Evolutionary conservation across 2,797 vertebrate genomes (phyloP).

Genomic region (Pteropus rufus): DNA sequence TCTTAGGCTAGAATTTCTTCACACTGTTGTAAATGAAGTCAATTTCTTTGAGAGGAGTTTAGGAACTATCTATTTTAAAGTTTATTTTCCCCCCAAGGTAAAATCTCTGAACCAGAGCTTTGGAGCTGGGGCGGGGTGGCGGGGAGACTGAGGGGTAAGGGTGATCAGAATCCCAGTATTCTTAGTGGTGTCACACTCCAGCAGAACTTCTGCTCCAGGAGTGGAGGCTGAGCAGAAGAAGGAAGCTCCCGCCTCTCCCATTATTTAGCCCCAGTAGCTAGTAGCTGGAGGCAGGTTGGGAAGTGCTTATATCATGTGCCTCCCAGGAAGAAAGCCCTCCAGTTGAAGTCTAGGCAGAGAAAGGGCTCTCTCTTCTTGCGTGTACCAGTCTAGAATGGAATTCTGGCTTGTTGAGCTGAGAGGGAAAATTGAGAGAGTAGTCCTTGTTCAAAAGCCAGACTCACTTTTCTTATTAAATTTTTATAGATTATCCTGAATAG

Average conservation of each 20-base stretch:
- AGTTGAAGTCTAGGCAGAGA: background rate
- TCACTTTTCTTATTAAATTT: background rate
- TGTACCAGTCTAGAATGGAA: background rate
- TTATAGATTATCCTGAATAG: background rate
- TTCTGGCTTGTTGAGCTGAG: background rate
- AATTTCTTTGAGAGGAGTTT: background rate
- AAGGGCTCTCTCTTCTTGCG: background rate
- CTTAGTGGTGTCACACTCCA: background rate
- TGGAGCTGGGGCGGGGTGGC: background rate
- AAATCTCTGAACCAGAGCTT: background rate
- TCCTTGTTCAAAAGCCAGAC: background rate
- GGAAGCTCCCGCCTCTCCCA: background rate
- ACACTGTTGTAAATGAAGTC: background rate
- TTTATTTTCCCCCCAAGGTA: background rate
- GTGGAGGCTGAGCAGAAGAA: background rate
- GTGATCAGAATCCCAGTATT: background rate
- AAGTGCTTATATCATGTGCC: background rate
- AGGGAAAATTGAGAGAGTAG: background rate
- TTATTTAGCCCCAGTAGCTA: background rate
- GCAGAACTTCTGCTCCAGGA: background rate
- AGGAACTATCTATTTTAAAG: background rate
- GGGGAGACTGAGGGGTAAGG: background rate
- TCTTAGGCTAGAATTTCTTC: background rate
- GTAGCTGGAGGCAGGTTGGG: background rate
- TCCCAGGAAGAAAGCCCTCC: background rate